Conservation (phyloP, 1,140 invertebrate species). For the Trichonephila clavata region DNA sequence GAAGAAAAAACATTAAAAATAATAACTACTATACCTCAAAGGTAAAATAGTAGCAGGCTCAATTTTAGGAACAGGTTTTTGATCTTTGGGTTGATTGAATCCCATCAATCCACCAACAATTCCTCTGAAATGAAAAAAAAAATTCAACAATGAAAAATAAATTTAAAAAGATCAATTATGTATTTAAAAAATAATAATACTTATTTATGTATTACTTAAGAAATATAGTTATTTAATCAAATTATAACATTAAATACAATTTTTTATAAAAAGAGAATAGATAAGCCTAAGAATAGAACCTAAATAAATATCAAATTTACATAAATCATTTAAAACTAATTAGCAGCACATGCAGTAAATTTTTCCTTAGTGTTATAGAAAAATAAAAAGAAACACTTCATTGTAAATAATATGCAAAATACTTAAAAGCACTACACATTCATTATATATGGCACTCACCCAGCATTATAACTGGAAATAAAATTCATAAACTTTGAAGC, state of each 20-base stretch:
- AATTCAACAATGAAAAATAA: too few species aligned
- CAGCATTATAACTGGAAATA: slow-evolving; percentile 76
- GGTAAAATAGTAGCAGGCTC: slow-evolving; percentile 81
- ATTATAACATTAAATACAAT: too few species aligned
- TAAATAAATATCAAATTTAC: too few species aligned
- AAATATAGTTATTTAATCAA: too few species aligned
- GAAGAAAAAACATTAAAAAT: neutral
- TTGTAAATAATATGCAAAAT: neutral
- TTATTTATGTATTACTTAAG: too few species aligned
- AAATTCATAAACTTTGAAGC: slow-evolving; percentile 89
- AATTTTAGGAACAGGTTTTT: slow-evolving; percentile 81
- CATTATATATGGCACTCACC: slow-evolving; percentile 34
- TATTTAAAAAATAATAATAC: too few species aligned
- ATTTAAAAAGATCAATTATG: too few species aligned
- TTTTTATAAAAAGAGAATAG: too few species aligned
- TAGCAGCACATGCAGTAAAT: too few species aligned
- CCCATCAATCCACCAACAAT: slow-evolving; percentile 81
- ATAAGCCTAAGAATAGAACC: too few species aligned
- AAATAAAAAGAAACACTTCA: neutral
- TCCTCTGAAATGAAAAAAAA: slow-evolving; percentile 79
- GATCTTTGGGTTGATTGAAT: slow-evolving; percentile 78
- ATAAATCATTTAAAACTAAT: too few species aligned
- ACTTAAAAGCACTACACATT: neutral
- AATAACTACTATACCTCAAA: slow-evolving; percentile 56
- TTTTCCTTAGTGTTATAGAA: too few species aligned